These are phyloP conservation scores for Peromyscus aztecus DNA, from an alignment of 2,797 vertebrate species.

Conservation along the genomic window DNA sequence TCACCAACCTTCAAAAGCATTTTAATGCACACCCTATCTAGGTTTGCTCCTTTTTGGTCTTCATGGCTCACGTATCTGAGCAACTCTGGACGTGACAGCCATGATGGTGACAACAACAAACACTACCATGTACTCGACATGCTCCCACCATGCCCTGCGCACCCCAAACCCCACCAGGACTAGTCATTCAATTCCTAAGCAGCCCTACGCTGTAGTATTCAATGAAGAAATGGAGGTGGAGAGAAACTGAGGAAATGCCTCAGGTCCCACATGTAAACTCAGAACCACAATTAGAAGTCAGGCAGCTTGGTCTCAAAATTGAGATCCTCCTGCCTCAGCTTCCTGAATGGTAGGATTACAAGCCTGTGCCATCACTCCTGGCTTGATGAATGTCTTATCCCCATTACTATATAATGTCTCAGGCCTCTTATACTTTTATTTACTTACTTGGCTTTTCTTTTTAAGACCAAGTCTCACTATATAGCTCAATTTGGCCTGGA, in stretches of 20 bases:
- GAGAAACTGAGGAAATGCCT: background rate
- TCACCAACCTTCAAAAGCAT: background rate
- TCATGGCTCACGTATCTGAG: background rate
- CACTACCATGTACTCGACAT: background rate
- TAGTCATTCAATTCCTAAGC: slow-evolving; percentile 4
- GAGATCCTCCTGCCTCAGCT: background rate
- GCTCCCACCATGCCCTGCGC: background rate
- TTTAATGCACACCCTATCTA: background rate
- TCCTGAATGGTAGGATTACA: background rate
- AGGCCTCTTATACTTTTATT: background rate
- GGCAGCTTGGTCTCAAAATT: background rate
- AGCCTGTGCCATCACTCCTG: background rate
- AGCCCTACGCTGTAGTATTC: background rate
- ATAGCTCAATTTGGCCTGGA: background rate
- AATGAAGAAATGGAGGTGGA: background rate
- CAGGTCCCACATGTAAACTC: background rate
- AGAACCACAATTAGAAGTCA: background rate
- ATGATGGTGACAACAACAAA: background rate
- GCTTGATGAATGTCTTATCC: background rate
- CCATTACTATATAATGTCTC: background rate
- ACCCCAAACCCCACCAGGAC: background rate
- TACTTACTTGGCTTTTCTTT: background rate
- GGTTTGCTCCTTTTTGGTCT: background rate
- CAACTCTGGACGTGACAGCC: background rate
- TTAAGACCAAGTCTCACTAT: background rate